phyloP scores from a whole-genome alignment of 2,113 vertebrate genomes.

The Macroglossus sobrinus region DNA sequence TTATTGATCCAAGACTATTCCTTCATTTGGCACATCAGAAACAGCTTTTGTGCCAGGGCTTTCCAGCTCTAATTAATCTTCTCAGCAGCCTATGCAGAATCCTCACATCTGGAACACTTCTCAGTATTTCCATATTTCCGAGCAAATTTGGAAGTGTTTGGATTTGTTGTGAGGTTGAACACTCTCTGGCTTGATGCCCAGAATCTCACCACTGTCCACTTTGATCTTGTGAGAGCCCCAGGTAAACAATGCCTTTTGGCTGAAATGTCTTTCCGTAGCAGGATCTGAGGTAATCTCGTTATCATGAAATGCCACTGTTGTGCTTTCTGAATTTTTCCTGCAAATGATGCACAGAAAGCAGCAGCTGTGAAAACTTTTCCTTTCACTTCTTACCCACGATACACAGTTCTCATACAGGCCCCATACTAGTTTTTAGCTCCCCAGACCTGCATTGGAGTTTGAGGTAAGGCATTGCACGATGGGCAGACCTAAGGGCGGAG shows the following conservation, averaged over 20 bases:
- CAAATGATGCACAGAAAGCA: slow-evolving; percentile 80
- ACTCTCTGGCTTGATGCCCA: slow-evolving; percentile 89
- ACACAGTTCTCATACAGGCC: not conserved
- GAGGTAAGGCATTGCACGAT: not conserved
- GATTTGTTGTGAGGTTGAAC: slow-evolving; percentile 84
- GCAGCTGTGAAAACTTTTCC: not conserved
- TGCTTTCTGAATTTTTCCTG: slow-evolving; percentile 92
- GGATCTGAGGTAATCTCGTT: slow-evolving; percentile 92
- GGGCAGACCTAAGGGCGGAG: not conserved
- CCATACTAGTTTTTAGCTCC: not conserved
- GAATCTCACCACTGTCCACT: slow-evolving; percentile 89
- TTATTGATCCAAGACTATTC: slow-evolving; percentile 94
- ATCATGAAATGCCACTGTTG: slow-evolving; percentile 88
- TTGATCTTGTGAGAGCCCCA: slow-evolving; percentile 88
- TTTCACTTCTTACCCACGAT: not conserved
- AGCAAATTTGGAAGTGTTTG: slow-evolving; percentile 91
- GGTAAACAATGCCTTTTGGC: slow-evolving; percentile 90
- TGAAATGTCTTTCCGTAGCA: slow-evolving; percentile 94
- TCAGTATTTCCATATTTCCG: slow-evolving; percentile 91
- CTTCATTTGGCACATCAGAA: slow-evolving; percentile 94
- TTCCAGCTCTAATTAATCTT: slow-evolving; percentile 93
- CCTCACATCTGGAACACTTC: slow-evolving; percentile 89
- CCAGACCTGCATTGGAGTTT: not conserved
- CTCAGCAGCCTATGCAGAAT: slow-evolving; percentile 91
- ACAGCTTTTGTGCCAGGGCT: slow-evolving; percentile 94